A percentile compares a stretch with the other conserved stretches of the same genome.
Evolutionary conservation across 2,797 vertebrate genomes (phyloP).

Genomic region (Gymnothorax javanicus): DNA sequence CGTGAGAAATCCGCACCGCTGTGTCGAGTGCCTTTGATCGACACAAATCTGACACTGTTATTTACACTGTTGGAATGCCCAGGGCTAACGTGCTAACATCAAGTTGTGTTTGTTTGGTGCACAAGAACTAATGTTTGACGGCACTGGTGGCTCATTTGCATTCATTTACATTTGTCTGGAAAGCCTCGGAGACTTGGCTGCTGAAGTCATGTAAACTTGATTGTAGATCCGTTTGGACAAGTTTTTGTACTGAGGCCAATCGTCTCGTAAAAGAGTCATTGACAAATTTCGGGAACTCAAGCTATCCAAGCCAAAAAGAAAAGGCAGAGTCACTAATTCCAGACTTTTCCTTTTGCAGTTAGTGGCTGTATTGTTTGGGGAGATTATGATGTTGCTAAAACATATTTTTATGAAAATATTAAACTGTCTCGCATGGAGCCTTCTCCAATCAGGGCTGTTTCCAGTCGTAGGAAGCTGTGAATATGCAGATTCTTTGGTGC

Average conservation of each 20-base stretch:
- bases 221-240: neutral
- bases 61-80: constrained; percentile 42
- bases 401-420: neutral
- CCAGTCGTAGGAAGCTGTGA: neutral
- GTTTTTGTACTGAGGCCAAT: neutral
- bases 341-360: neutral
- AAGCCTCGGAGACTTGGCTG: neutral
- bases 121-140: neutral
- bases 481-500: neutral
- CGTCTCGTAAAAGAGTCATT: neutral
- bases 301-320: too few species aligned
- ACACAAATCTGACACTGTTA: constrained; percentile 49
- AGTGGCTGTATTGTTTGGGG: neutral
- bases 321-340: neutral
- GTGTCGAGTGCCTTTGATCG: constrained; percentile 53
- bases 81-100: constrained; percentile 44
- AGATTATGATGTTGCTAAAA: neutral
- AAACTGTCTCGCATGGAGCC: neutral
- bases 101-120: neutral
- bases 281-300: neutral
- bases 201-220: neutral
- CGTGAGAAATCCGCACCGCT: constrained; percentile 40
- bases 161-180: neutral
- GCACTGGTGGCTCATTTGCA: neutral
- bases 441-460: neutral